phyloP scores from a whole-genome alignment of 2,797 vertebrate species.

The Tiaroga cobitis region DNA sequence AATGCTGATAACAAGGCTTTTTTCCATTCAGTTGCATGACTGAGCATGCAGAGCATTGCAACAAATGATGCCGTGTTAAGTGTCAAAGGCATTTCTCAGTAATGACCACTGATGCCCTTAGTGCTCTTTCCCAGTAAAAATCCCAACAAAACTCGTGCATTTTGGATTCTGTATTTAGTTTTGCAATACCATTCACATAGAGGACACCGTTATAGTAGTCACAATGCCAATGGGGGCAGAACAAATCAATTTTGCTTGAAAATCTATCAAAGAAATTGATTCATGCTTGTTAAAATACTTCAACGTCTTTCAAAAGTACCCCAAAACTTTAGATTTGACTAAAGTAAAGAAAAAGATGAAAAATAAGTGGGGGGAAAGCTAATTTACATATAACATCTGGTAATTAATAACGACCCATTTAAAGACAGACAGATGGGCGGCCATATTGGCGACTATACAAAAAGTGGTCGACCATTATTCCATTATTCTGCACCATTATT shows the following conservation, averaged over 20 bases:
- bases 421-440: conserved; percentile 47
- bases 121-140: conserved; percentile 10
- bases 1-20: conserved; percentile 73
- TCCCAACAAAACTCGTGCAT: neutral
- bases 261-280: conserved; percentile 8
- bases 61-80: conserved; percentile 40
- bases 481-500: conserved; percentile 43
- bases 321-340: neutral
- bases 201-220: conserved; percentile 2
- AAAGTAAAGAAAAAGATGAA: neutral
- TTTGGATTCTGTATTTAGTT: neutral
- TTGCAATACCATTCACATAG: neutral
- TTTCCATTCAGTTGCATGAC: conserved; percentile 52
- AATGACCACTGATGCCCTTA: conserved; percentile 26
- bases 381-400: neutral
- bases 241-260: conserved; percentile 7
- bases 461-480: conserved; percentile 31
- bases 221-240: neutral
- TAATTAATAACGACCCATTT: conserved; percentile 54
- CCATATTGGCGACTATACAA: conserved; percentile 26
- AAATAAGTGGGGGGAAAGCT: neutral
- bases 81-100: conserved; percentile 31
- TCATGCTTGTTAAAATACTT: conserved; percentile 23
- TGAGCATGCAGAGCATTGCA: conserved; percentile 7
- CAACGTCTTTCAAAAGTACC: neutral